Evolutionary conservation across 1,140 invertebrate species (phyloP), one percentile per base, ranked within the genome.

Genomic region (Gryllus bimaculatus): DNA sequence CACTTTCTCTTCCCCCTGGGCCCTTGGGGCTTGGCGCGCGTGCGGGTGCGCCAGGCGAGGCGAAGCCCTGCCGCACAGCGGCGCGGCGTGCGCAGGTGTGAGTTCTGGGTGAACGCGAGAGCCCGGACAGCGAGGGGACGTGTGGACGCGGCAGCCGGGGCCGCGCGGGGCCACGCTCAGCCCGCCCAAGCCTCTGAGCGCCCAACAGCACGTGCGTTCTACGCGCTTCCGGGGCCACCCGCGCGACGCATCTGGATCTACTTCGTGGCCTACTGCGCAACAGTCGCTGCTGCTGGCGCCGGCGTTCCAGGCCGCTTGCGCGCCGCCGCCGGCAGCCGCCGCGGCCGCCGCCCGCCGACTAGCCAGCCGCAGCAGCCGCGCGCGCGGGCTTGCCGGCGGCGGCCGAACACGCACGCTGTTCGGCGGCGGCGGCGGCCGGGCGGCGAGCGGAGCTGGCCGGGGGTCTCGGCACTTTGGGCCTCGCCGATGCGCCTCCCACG

Each of bases 161-260:
- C 7, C 82, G 84, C 7, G 80, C 82, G n/a, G 21, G 93, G 93
- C 5, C 85, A 88, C 77, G n/a, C n/a, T 92, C 49, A 94, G 93
- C 81, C 94, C 94, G 1, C 87, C 92, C 76, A 94, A 96, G 85
- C 94, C 94, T 21, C 86, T 96, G 78, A n/a, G 92, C 94, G 74
- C 93, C 93, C 6, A 93, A 93, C 82, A 94, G 94, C 54, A 95
- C 93, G 13, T 96, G 95, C 86, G 93, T n/a, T 91, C 20, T 96
- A 95, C 90, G n/a, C 92, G 91, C 80, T 94, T 96, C 83, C 89
- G 91, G 82, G 95, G 94, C 20, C 89, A 90, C 77, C 89, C 90
- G 39, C 91, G 90, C 76, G 94, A 96, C 87, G 93, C 47, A 91
- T 96, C 21, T 96, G 95, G 95, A 88, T 96, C 73, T 95, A 94